These are phyloP conservation scores for Grantiella picta DNA, from an alignment of 2,113 vertebrate species.

Conservation along the genomic window DNA sequence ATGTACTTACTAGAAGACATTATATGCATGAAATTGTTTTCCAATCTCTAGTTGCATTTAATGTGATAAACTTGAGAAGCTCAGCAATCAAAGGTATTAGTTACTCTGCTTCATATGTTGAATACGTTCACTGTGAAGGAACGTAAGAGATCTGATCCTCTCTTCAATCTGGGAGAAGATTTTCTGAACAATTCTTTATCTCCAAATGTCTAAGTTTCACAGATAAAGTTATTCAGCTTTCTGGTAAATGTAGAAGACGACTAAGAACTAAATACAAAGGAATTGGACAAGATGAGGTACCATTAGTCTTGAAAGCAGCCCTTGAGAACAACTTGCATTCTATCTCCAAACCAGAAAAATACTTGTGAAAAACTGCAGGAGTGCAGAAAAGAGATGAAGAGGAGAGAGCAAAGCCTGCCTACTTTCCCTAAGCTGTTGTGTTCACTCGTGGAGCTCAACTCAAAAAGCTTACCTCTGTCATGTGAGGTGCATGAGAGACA, in stretches of 20 bases:
- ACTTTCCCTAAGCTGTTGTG: not conserved
- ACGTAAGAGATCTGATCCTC: not conserved
- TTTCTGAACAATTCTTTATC: not conserved
- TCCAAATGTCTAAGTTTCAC: not conserved
- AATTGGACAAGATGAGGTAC: not conserved
- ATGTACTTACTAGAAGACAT: not conserved
- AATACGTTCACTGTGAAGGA: not conserved
- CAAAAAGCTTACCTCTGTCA: not conserved
- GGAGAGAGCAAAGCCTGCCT: not conserved
- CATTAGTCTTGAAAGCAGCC: not conserved
- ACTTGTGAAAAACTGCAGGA: not conserved
- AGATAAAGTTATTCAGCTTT: not conserved
- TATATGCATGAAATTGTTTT: not conserved
- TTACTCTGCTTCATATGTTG: not conserved
- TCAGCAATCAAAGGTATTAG: not conserved
- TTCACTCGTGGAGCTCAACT: not conserved
- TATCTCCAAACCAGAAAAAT: not conserved
- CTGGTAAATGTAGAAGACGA: not conserved
- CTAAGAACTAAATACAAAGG: not conserved
- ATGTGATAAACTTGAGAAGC: not conserved
- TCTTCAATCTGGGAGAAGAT: not conserved
- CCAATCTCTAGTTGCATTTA: not conserved
- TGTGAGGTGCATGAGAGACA: not conserved
- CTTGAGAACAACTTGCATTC: not conserved
- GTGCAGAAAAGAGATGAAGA: not conserved